phyloP scores from a whole-genome alignment of 2,888 invertebrate genomes.

The Limnephilus lunatus region DNA sequence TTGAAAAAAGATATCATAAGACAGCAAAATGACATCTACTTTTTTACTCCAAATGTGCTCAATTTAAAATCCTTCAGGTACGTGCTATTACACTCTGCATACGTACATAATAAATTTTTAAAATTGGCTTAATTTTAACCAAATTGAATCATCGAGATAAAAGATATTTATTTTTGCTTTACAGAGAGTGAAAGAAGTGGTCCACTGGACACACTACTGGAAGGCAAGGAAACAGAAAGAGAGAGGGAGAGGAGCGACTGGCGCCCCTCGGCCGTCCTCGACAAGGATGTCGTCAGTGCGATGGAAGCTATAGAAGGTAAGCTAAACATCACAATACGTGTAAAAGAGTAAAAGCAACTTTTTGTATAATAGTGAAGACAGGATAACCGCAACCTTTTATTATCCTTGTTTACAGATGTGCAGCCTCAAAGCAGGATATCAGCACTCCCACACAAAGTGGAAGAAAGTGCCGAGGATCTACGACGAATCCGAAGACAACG shows the following conservation, averaged over 20 bases:
- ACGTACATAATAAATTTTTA: neutral
- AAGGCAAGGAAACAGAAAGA: constrained; percentile 79
- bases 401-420: constrained; percentile 76
- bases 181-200: constrained; percentile 88
- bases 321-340: neutral
- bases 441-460: constrained; percentile 87
- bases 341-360: neutral
- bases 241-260: constrained; percentile 79
- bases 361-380: neutral
- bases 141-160: neutral
- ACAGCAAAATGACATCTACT: no score
- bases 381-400: constrained; percentile 37
- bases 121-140: neutral
- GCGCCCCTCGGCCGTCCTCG: constrained; percentile 87
- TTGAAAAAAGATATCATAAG: no score
- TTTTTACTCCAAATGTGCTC: no score
- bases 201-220: constrained; percentile 85
- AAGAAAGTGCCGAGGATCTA: constrained; percentile 82
- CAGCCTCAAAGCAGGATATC: constrained; percentile 86
- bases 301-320: constrained; percentile 92
- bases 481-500: constrained; percentile 79
- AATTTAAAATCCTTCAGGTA: no score
- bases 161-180: constrained; percentile 54
- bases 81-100: neutral
- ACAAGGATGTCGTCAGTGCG: constrained; percentile 89